These are phyloP conservation scores for Drosophila melanosoma DNA, from an alignment of 2,888 invertebrate species.

Conservation along the genomic window DNA sequence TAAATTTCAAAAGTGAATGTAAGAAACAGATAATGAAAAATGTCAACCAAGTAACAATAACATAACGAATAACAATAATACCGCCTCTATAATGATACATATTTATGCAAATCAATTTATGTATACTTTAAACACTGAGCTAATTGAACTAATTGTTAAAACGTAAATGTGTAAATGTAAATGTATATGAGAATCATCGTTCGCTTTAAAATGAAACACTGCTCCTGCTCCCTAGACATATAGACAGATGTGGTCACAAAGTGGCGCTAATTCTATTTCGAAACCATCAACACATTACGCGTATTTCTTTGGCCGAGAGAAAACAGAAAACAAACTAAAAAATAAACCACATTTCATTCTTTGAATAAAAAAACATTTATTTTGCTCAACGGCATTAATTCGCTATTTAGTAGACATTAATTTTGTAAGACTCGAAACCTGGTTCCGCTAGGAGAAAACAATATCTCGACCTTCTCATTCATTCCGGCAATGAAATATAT, in stretches of 20 bases:
- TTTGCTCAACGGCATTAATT: constrained; percentile 43
- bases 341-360: constrained; percentile 21
- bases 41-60: constrained; percentile 54
- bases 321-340: constrained; percentile 3
- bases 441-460: constrained; percentile 25
- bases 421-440: constrained; percentile 42
- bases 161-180: constrained; percentile 55
- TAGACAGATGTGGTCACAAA: constrained; percentile 36
- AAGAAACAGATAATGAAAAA: constrained; percentile 19
- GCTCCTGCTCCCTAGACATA: constrained; percentile 21
- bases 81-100: constrained; percentile 66
- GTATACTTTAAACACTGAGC: constrained; percentile 52
- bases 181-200: constrained; percentile 36
- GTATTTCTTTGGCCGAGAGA: constrained; percentile 29
- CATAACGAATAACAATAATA: constrained; percentile 74
- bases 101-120: constrained; percentile 71
- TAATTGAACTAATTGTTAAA: constrained; percentile 66
- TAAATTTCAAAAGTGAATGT: constrained; percentile 42
- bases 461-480: constrained; percentile 61
- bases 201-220: constrained; percentile 27
- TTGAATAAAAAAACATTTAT: constrained; percentile 35
- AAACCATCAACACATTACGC: constrained; percentile 22
- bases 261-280: constrained; percentile 39
- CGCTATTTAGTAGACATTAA: constrained; percentile 31
- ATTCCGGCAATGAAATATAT: constrained; percentile 76